A percentile compares a stretch with the other conserved stretches of the same genome.
phyloP scores from a whole-genome alignment of 2,797 vertebrate species.

The Parauchenoglanis punctatus region DNA sequence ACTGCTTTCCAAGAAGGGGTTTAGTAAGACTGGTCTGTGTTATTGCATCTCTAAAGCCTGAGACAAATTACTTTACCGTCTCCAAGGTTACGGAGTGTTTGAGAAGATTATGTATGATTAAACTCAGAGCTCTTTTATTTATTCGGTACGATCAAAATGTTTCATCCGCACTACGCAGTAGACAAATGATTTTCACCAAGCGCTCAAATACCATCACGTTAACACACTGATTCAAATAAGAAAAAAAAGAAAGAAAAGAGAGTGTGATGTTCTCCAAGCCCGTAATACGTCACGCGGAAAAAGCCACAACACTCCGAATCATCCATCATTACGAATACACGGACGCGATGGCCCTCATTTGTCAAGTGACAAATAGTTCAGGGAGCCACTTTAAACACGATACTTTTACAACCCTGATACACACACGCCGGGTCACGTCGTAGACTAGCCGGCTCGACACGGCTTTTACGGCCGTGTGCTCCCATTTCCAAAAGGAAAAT shows the following conservation, averaged over 20 bases:
- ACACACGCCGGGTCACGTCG: conserved; percentile 53
- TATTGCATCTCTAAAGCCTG: not conserved
- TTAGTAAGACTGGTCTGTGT: not conserved
- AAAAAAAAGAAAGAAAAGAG: not conserved
- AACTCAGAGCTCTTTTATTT: conserved; percentile 7
- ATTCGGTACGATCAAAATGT: conserved; percentile 14
- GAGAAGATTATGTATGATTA: conserved; percentile 44
- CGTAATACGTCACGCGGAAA: not conserved
- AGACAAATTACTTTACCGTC: not conserved
- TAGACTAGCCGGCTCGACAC: conserved; percentile 50
- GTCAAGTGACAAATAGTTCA: conserved; percentile 61
- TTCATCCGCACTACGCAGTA: not conserved
- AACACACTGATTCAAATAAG: not conserved
- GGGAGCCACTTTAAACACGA: conserved; percentile 60
- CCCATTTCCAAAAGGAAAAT: conserved; percentile 41
- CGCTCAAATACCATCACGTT: not conserved
- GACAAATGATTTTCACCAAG: not conserved
- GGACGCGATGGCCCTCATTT: conserved; percentile 58
- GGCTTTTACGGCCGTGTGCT: conserved; percentile 51
- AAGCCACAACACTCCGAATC: conserved; percentile 40
- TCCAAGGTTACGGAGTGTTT: conserved; percentile 28
- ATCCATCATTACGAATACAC: conserved; percentile 57
- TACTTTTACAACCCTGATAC: conserved; percentile 54
- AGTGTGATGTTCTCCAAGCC: not conserved
- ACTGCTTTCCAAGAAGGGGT: conserved; percentile 44